A percentile compares a stretch with the other conserved stretches of the same genome.
These are phyloP conservation scores for Pangasianodon hypophthalmus DNA, from an alignment of 2,113 vertebrate genomes.

Conservation along the genomic window DNA sequence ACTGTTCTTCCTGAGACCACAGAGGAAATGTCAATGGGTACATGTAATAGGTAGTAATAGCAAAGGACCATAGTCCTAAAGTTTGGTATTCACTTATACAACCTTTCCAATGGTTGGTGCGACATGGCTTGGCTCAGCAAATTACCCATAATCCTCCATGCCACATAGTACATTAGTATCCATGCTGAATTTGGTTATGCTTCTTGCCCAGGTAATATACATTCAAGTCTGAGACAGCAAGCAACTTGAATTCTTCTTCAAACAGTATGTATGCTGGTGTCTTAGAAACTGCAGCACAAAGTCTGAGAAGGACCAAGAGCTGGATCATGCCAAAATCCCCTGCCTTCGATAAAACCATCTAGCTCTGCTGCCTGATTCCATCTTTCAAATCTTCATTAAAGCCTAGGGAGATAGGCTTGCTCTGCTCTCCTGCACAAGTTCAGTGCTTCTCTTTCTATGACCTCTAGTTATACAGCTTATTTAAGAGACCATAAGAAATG, in stretches of 20 bases:
- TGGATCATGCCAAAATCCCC: conserved; percentile 60
- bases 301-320: conserved; percentile 45
- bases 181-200: background rate
- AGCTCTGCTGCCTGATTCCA: conserved; percentile 59
- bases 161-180: background rate
- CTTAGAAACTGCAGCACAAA: conserved; percentile 1
- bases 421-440: conserved; percentile 34
- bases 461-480: conserved; percentile 19
- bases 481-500: conserved; percentile 8
- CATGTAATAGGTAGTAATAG: background rate
- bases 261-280: background rate
- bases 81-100: background rate
- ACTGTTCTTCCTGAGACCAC: background rate
- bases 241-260: background rate
- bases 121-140: background rate
- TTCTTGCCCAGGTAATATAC: background rate
- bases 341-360: conserved; percentile 57
- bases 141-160: background rate
- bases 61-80: background rate
- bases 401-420: conserved; percentile 30
- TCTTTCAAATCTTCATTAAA: conserved; percentile 64
- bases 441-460: conserved; percentile 35
- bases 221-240: background rate
- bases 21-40: background rate
- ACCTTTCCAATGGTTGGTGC: background rate